Evolutionary conservation across 1,140 invertebrate species (phyloP), one percentile per base, ranked within the genome.

Genomic region (Ceratina calcarata): DNA sequence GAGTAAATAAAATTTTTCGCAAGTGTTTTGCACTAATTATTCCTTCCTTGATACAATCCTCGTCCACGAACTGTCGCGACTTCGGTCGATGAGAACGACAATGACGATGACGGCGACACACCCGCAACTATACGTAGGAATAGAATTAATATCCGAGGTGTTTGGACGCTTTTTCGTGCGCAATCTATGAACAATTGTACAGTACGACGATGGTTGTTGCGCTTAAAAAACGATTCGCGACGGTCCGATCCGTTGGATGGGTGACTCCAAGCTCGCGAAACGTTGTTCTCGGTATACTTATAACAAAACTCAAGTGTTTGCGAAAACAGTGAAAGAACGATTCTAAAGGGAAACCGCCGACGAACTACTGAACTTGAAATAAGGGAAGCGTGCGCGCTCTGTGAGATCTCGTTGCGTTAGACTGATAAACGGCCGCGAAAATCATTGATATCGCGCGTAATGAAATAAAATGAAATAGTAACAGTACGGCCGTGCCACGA

Each of bases 341-440:
- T 60, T 3, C 15, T 15, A 57, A 57, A 16, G 55, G n/a, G 20
- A 3, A 22, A 67, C 20, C 13, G 20, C 15, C 20, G 37, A 49
- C 6, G 7, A 66, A 20, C 37, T 13, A 4, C 8, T 1, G 12
- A 45, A 45, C 12, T 3, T 0, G 18, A 45, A 15, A 0, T 15
- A 60, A 16, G 20, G 45, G 24, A 57, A 55, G 16, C 18, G 27
- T 16, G 20, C 22, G 12, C 16, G 37, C 13, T 37, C 24, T 18
- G 10, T 13, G 15, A 72, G 37, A 72, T 61, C 22, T 49, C 37
- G 37, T 61, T 61, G 24, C 37, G 32, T 72, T 72, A 72, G 22
- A 61, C 70, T 24, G 57, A 57, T 57, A 18, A n/a, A 61, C 49
- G n/a, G 18, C 24, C 27, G 24, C 15, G n/a, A 32, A 37, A 58